Conservation (phyloP, 2,888 invertebrate species). For the Tanytarsus gracilentus region DNA sequence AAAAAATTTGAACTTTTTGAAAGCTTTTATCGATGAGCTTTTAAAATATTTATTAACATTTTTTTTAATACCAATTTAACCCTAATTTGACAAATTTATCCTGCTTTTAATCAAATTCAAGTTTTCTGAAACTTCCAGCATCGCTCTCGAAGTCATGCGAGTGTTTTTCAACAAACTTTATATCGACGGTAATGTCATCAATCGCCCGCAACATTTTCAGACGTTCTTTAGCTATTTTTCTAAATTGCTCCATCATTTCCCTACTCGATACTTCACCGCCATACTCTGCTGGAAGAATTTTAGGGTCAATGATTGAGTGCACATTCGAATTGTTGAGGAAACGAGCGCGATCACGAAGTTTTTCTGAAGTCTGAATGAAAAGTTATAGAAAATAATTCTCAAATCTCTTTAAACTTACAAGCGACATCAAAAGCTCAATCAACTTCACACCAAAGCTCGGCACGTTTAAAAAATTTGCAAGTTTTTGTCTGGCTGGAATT, state of each 20-base stretch:
- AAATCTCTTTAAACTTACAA: too few species aligned
- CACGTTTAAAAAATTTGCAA: conserved; percentile 1
- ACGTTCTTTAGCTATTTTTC: neutral
- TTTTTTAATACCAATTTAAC: too few species aligned
- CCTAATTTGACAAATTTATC: too few species aligned
- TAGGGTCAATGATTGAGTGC: neutral
- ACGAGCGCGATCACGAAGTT: conserved; percentile 10
- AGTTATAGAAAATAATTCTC: too few species aligned
- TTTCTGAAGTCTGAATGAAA: too few species aligned
- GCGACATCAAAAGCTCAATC: neutral
- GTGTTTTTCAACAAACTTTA: neutral
- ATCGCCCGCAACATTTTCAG: neutral
- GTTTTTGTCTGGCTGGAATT: conserved; percentile 12
- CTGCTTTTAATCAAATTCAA: conserved; percentile 25
- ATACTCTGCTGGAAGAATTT: conserved; percentile 15
- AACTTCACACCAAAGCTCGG: conserved; percentile 7
- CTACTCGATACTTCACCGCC: conserved; percentile 1
- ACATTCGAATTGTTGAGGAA: neutral
- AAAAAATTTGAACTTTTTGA: too few species aligned
- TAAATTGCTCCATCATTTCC: conserved; percentile 22
- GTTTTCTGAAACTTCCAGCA: conserved; percentile 10
- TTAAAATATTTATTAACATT: too few species aligned
- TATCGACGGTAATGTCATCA: neutral
- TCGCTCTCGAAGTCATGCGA: neutral
- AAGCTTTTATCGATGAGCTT: too few species aligned